Evolutionary conservation across 2,888 invertebrate species (phyloP).

Genomic region (Agrochola lota): DNA sequence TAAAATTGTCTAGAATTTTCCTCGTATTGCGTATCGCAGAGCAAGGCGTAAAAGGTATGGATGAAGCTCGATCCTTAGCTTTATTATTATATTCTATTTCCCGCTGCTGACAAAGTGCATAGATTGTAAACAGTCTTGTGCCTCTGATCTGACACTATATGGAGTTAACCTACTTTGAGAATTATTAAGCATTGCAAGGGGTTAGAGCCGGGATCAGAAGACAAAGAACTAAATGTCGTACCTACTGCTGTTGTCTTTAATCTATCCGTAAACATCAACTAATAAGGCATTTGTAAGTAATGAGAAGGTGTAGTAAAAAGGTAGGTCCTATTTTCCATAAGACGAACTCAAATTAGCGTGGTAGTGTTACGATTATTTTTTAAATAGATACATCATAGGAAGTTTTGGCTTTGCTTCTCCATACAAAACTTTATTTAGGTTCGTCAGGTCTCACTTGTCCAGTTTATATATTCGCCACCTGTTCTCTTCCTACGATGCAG

Average conservation of each 20-base stretch:
- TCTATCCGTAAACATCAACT: no score
- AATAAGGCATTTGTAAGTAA: not conserved
- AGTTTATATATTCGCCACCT: slow-evolving; percentile 10
- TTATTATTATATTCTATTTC: slow-evolving; percentile 1
- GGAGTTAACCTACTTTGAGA: not conserved
- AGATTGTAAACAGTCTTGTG: not conserved
- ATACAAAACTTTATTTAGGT: not conserved
- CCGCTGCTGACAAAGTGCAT: not conserved
- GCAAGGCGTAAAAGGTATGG: not conserved
- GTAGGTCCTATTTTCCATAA: not conserved
- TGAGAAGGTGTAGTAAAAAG: no score
- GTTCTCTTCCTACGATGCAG: slow-evolving; percentile 20
- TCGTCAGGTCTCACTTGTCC: not conserved
- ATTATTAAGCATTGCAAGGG: not conserved
- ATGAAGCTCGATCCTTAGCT: not conserved
- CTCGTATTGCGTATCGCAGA: not conserved
- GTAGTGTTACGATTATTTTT: not conserved
- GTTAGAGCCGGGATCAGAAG: not conserved
- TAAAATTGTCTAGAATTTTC: not conserved
- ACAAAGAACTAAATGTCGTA: not conserved
- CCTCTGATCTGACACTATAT: not conserved
- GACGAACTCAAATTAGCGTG: not conserved
- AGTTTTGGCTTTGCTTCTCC: not conserved
- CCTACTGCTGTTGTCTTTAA: not conserved
- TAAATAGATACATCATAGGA: not conserved